Evolutionary conservation across 2,888 invertebrate species (phyloP).

Genomic region (Isotomurus palustris): DNA sequence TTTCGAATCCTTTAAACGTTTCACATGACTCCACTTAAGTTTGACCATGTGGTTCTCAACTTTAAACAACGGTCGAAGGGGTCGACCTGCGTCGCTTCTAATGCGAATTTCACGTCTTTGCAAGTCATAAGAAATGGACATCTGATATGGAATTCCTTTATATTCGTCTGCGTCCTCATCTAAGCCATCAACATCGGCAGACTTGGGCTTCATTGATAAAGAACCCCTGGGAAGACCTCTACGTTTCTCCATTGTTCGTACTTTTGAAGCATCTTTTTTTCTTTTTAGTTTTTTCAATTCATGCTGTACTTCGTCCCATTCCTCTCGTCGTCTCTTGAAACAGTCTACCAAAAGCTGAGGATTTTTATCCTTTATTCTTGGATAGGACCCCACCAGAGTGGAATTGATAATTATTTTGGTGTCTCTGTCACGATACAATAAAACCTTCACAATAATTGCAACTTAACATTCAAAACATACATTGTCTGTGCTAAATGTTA

Average conservation of each 20-base stretch:
- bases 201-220: not conserved
- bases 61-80: conserved; percentile 59
- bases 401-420: conserved; percentile 62
- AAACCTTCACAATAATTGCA: too few relatives aligned
- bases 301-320: conserved; percentile 2
- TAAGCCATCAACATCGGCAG: not conserved
- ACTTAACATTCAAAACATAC: too few relatives aligned
- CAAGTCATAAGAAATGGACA: conserved; percentile 41
- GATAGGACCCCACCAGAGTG: conserved; percentile 59
- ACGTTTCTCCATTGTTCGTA: not conserved
- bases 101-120: conserved; percentile 55
- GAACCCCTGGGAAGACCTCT: not conserved
- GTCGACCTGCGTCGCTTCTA: conserved; percentile 60
- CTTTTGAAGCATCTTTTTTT: not conserved
- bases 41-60: conserved; percentile 57
- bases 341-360: conserved; percentile 59
- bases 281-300: not conserved
- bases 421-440: too few relatives aligned
- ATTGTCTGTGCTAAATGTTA: too few relatives aligned
- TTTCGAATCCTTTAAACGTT: conserved; percentile 53
- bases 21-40: conserved; percentile 55
- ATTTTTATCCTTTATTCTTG: conserved; percentile 48
- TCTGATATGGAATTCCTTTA: conserved; percentile 56
- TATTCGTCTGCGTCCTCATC: conserved; percentile 50
- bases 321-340: conserved; percentile 17